These are phyloP conservation scores for Emydocephalus ijimae DNA, from an alignment of 2,113 vertebrate species.

Conservation along the genomic window DNA sequence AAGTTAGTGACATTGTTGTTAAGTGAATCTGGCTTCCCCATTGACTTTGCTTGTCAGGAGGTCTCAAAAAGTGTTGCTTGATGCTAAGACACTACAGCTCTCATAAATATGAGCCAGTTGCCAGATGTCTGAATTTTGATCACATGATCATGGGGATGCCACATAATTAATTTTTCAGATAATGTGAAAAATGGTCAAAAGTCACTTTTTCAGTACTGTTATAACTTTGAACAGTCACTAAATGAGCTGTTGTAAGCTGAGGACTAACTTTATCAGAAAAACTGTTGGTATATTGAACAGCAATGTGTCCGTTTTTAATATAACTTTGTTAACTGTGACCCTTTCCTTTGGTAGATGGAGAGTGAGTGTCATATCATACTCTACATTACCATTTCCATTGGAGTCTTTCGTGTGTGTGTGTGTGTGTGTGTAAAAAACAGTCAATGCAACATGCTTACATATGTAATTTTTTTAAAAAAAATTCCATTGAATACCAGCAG, in stretches of 20 bases:
- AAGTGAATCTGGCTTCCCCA: background rate
- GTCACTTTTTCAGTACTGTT: background rate
- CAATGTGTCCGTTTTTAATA: background rate
- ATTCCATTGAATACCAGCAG: constrained; percentile 43
- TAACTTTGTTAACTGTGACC: background rate
- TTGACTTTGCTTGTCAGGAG: background rate
- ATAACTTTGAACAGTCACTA: background rate
- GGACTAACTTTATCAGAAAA: background rate
- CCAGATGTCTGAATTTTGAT: background rate
- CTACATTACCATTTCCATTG: background rate
- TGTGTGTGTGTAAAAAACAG: background rate
- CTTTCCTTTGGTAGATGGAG: background rate
- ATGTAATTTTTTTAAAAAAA: background rate
- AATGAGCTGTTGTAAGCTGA: background rate
- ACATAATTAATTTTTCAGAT: too few species aligned
- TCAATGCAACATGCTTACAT: background rate
- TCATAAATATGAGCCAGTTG: background rate
- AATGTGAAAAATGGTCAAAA: background rate
- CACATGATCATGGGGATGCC: background rate
- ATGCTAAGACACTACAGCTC: background rate
- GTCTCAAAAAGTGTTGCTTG: background rate
- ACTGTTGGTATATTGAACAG: rapidly evolving
- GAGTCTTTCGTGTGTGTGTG: background rate
- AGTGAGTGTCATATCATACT: background rate
- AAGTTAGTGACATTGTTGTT: background rate